phyloP scores from a whole-genome alignment of 92 coral and sea anemone species.

The Epizoanthus ramosus region DNA sequence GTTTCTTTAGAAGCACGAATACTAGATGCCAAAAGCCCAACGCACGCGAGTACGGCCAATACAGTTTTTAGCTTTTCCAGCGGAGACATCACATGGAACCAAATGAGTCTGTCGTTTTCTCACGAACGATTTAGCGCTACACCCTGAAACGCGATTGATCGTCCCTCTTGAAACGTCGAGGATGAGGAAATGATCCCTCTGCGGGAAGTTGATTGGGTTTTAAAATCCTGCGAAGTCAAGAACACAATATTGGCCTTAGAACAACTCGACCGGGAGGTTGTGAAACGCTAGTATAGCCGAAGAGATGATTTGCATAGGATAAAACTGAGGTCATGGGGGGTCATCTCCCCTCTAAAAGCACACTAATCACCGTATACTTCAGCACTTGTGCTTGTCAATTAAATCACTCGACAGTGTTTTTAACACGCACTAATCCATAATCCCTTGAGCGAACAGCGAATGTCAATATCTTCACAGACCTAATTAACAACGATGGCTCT shows the following conservation, averaged over 20 bases:
- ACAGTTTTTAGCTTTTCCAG: neutral
- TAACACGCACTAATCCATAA: slow-evolving; percentile 18
- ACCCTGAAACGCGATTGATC: neutral
- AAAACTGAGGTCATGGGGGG: slow-evolving; percentile 9
- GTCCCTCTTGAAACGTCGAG: neutral
- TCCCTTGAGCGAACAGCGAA: neutral
- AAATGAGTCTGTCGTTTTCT: no score
- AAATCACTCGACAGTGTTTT: slow-evolving; percentile 33
- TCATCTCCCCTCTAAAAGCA: slow-evolving; percentile 14
- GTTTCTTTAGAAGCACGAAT: slow-evolving; percentile 28
- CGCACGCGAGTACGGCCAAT: slow-evolving; percentile 5
- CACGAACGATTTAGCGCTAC: no score
- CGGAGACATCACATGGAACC: slow-evolving; percentile 5
- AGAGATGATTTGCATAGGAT: neutral
- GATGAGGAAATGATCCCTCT: slow-evolving; percentile 9
- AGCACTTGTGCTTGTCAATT: slow-evolving; percentile 42
- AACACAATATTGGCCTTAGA: slow-evolving; percentile 7
- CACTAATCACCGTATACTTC: slow-evolving; percentile 35
- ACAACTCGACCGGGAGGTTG: neutral
- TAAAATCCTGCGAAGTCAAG: neutral
- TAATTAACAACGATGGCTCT: slow-evolving; percentile 30
- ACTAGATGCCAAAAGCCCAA: neutral
- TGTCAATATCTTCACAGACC: slow-evolving; percentile 24
- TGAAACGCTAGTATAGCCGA: neutral
- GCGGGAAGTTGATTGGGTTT: neutral